Evolutionary conservation across 2,888 invertebrate species (phyloP), one percentile per base, ranked within the genome.

Genomic region (Atrina japonica): DNA sequence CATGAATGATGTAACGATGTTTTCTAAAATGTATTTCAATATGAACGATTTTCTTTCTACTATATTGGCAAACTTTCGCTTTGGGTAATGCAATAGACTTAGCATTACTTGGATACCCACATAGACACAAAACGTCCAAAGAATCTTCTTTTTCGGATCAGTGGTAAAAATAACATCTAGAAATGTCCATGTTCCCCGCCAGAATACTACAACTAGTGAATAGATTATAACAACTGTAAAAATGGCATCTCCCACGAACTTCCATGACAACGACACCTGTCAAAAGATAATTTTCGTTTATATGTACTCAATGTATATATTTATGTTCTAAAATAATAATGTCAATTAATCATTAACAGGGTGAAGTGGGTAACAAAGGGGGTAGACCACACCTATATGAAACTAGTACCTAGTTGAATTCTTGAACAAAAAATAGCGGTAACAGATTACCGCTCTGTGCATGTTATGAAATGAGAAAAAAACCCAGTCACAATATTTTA

Each of bases 141-240:
- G 5, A 21, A 52, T 27, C 6, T 3, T 21, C 6, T 14, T 5
- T 23, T 11, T 5, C 9, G 52, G 21, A 25, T 52, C 21, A 23
- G 7, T 14, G 5, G 52, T 18, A 7, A 52, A 25, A 6, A 52
- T 5, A 25, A 11, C 11, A 16, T 52, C 52, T 5, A 52, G 16
- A 23, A 25, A 23, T 5, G 52, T 52, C 52, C 52, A 52, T 25
- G 16, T 25, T 11, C 52, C 52, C 6, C 52, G 18, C 52, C 52
- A 52, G 25, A 52, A 52, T 27, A 52, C 52, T 25, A 52, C 52
- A 25, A 52, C 52, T 9, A 25, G 16, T 23, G 52, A 25, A 9
- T 21, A 21, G 5, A 52, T 27, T 5, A 52, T 16, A 6, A 25
- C 21, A 25, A 11, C 9, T 5, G 27, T 27, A 5, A 52, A 21